Base-by-base conservation (phyloP, 1,140 invertebrate genomes). In the Brachystomella parvula region DNA sequence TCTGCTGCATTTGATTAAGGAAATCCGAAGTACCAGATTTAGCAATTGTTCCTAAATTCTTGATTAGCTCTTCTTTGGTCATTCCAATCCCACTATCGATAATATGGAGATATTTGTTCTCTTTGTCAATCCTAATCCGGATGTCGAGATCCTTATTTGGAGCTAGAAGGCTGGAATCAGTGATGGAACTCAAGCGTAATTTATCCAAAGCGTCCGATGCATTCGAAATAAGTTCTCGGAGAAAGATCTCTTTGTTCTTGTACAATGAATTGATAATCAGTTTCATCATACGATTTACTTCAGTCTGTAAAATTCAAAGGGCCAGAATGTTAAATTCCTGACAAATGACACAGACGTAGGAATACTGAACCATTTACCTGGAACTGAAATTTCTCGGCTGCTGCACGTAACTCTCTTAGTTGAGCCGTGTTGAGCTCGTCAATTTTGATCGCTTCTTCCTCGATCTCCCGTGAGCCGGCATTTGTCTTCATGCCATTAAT, bases 231-330 rank as follows among this genome's bases (percentile, higher is more conserved):
- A 98, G 81, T 80, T 99, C 96, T 75, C 96, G 83, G 28, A 99
- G 81, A 84, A 96, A 98, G 72, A 99, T 98, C 85, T 99, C 96
- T 80, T 99, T 98, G 78, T 98, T 98, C 71, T 92, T 86, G 78
- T 98, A 98, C 0, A 98, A 81, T 0, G 95, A 98, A 80, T 98
- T 98, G 75, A 98, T 98, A 76, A 98, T 98, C 24, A 98, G 83
- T 80, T 98, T 98, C 96, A 98, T 98, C 94, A 98, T 97, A 32
- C 96, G 89, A 81, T 96, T 96, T 12, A 98, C 94, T 80, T 97
- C 94, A 1, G 94, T 92, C 72, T 73, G 56, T 21, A 65, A 61
- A 64, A 29, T 21, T 15, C 12, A 58, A n/a, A 47, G 58, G 21
- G 30, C 47, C 30, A 3, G 0, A 12, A n/a, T n/a, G n/a, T 29